These are phyloP conservation scores for Erythrolamprus reginae DNA, from an alignment of 2,113 vertebrate genomes.

Conservation along the genomic window DNA sequence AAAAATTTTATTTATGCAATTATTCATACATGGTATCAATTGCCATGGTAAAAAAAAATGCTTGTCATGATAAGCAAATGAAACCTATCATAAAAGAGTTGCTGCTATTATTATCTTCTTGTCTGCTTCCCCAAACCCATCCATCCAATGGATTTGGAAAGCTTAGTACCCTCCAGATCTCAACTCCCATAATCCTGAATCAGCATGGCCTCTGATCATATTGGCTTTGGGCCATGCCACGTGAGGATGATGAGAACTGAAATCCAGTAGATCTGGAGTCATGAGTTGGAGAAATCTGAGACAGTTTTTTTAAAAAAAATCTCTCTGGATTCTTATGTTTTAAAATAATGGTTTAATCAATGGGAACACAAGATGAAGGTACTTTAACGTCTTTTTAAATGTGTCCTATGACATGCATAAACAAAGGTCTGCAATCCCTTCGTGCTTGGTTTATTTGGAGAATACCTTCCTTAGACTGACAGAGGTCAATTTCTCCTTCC, in stretches of 20 bases:
- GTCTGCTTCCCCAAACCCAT: background rate
- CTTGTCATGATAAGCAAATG: background rate
- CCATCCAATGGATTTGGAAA: background rate
- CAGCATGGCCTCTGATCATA: background rate
- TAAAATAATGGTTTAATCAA: background rate
- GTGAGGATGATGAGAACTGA: background rate
- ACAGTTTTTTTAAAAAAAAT: background rate
- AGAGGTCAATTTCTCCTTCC: slow-evolving; percentile 16
- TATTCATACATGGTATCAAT: background rate
- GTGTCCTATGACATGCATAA: background rate
- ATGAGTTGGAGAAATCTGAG: background rate
- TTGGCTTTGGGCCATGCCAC: background rate
- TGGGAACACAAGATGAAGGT: background rate
- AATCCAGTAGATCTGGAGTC: background rate
- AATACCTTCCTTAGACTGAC: background rate
- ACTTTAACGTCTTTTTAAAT: background rate
- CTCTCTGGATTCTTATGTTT: background rate
- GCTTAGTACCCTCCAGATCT: background rate
- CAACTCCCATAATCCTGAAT: background rate
- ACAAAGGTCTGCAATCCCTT: slow-evolving; percentile 1
- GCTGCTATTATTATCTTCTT: background rate
- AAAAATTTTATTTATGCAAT: too few species aligned
- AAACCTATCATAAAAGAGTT: background rate
- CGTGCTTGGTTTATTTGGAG: background rate
- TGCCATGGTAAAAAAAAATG: background rate